Base-by-base conservation (phyloP, 2,888 invertebrate species). In the Serripes groenlandicus region DNA sequence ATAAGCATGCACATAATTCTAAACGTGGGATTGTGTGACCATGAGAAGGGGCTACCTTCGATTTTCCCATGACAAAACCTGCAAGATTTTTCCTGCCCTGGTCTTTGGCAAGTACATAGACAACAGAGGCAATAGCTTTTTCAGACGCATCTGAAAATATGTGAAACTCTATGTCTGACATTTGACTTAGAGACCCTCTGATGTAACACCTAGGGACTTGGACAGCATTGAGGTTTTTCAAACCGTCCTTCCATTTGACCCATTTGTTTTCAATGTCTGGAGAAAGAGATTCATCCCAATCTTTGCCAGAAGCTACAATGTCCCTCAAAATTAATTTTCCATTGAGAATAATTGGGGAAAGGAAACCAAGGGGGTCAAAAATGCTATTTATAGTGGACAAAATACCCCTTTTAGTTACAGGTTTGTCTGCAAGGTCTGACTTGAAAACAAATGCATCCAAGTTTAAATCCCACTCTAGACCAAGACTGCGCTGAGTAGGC, bases 331-430 rank as follows among this genome's bases (percentile, higher is more conserved):
- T 26, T 9, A 83, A 5, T 66, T 88, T 89, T 5, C 88, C 88
- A 64, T 73, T 77, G 23, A 86, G 70, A 7, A 74, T 75, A 5
- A 90, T 73, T 3, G 86, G 88, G 5, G 84, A 75, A 11, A 81
- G 72, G 52, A 89, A 85, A 26, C 88, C 87, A 1, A 86, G 23
- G 11, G 88, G 86, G 72, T 89, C 88, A 70, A 73, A 88, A 21
- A 86, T 42, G 58, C 86, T 85, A 68, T 88, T 84, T 9, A 88
- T 54, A 15, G 79, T 78, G 2, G 88, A 89, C 30, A 90, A 52
- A 15, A 88, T 32, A 30, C 88, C 88, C n/a, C 85, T 72, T 28
- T 79, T 69, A 0, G 83, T 88, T 52, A n/a, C n/a, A n/a, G n/a
- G n/a, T n/a, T 60, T 80, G 23, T 81, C 78, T 42, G 78, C 85